Conservation (phyloP, 2,797 vertebrate genomes). For the Phalanger gymnotis region DNA sequence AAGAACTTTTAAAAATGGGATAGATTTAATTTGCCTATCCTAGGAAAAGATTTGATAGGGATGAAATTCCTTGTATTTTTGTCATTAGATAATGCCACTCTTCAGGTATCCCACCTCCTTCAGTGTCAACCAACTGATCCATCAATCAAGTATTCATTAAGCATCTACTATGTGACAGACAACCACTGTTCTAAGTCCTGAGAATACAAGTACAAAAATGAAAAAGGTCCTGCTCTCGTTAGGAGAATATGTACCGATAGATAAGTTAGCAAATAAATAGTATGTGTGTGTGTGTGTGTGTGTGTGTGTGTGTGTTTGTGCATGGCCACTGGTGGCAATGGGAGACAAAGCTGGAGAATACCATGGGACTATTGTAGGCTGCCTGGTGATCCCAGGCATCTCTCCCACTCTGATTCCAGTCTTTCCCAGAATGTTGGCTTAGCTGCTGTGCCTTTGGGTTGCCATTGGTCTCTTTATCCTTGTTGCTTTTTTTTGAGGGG, state of each 20-base stretch:
- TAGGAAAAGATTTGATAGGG: background rate
- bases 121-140: background rate
- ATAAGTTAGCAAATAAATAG: background rate
- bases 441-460: background rate
- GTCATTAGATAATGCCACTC: background rate
- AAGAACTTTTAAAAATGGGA: background rate
- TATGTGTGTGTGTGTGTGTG: background rate
- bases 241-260: background rate
- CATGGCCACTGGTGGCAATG: background rate
- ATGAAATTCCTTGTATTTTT: background rate
- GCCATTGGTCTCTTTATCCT: background rate
- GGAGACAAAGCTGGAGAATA: background rate
- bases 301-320: background rate
- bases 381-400: background rate
- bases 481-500: background rate
- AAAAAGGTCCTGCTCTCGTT: background rate
- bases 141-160: background rate
- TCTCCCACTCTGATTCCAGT: background rate
- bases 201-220: background rate
- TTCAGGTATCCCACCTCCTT: background rate
- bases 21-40: background rate
- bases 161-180: background rate
- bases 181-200: background rate
- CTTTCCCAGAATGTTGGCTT: background rate
- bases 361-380: background rate